Base-by-base conservation (phyloP, 2,113 vertebrate species). In the Lonchura striata region DNA sequence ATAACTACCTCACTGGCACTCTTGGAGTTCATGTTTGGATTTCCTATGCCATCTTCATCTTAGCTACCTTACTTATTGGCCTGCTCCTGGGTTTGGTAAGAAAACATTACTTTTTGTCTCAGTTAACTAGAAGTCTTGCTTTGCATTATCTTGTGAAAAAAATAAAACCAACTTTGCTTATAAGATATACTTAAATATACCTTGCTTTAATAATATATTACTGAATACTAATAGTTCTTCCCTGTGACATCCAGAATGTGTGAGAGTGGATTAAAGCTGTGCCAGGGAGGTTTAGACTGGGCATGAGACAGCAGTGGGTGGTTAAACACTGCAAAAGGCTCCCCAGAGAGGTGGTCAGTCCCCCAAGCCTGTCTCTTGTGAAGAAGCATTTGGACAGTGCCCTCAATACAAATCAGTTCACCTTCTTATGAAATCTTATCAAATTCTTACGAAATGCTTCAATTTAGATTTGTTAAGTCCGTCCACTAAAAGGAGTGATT, bases 31-130 rank as follows among this genome's bases (percentile, higher is more conserved):
- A 98, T 19, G 96, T 96, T 68, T 99, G 98, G 98, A 83, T 97
- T 75, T 99, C 98, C 44, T 99, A 99, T 1, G 82, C 98, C 71
- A 91, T 98, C 86, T 99, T 99, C 86, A 88, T 98, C 86, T 37
- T 99, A 27, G 96, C 97, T 47, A 99, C 98, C 17, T 97, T 99
- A 84, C 41, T 99, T 93, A 97, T 98, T 66, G 98, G 98, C 53
- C 98, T 99, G 54, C 72, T 98, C 25, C 97, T 99, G 74, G 98
- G 98, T 86, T 96, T 99, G 98, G 98, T 99, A 98, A 98, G 98
- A 92, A 71, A 89, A 19, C 53, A 35, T 70, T 39, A 6, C 5
- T 53, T 72, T 28, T 54, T 50, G 75, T 10, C 21, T 53, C 23
- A 28, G 18, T 92, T 89, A 57, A 31, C 9, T 49, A 8, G n/a